Evolutionary conservation across 2,888 invertebrate genomes (phyloP), one percentile per base, ranked within the genome.

Genomic region (Uloborus plumipes): DNA sequence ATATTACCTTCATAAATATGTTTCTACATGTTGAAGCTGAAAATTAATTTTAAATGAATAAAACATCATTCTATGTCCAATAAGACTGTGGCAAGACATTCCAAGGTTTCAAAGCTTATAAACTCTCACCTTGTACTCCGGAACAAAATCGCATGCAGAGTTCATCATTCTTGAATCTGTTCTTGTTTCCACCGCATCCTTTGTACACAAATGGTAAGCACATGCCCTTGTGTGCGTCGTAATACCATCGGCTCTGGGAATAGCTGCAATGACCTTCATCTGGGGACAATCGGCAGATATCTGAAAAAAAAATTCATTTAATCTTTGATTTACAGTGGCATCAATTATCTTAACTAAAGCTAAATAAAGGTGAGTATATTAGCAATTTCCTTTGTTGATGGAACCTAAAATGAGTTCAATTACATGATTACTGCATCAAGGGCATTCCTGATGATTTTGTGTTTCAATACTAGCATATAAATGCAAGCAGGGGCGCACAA

Each of bases 151-250:
- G 77, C 77, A 84, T 85, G 88, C 96, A 96, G 88, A 95, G 94
- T 47, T 92, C 91, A n/a, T 90, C 88, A 14, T 92, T 92, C 79
- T 92, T 93, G 90, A 97, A 97, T 73, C 95, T 91, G 89, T 97
- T 97, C 70, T 94, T 93, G 86, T 94, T 95, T 50, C 96, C 96
- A 53, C 91, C 92, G 88, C 96, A 97, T 79, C 96, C 96, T 53
- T 95, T 93, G 88, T 94, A 97, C 1, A 90, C 89, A 89, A 95
- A 97, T 85, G 91, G 90, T 72, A 91, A 90, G 88, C 97, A 97
- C 53, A 89, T 89, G 16, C 92, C 92, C 0, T 90, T 89, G 0
- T 87, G 86, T 16, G 89, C 88, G 87, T 95, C 93, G 89, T 92
- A 96, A 90, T 92, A 95, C 89, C 92, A 93, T 88, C 94, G 94